Base-by-base conservation (phyloP, 2,888 invertebrate genomes). In the Diachrysia chrysitis region DNA sequence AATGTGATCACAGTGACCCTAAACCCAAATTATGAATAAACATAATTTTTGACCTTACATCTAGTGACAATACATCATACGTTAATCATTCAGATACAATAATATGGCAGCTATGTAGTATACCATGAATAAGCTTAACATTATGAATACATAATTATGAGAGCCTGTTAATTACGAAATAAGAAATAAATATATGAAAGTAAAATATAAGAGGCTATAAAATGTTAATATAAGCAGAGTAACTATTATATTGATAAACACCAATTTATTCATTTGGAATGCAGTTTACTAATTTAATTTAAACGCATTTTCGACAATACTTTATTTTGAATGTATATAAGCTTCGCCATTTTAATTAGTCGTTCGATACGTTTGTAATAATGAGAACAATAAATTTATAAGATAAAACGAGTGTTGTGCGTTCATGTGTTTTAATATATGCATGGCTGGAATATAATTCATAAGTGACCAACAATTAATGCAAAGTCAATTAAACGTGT, bases 1-100 rank as follows among this genome's bases (percentile, higher is more conserved):
- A 81, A 86, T 91, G 90, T 92, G 92, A 92, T 92, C 84, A 81
- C 79, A 78, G 92, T 93, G 93, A 92, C 92, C 92, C 92, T 92
- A 88, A 87, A 79, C 76, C 75, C 69, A 73, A 78, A 84, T 79
- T 79, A 70, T 71, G 64, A 73, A 64, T 75, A 81, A 59, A 66
- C 51, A 54, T 67, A 62, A 64, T 56, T 56, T 61, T 66, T 73
- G 69, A 76, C 54, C 23, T 64, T 62, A 66, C 42, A 61, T 69
- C 59, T 69, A 66, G 63, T 80, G 78, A 82, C 73, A 70, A 78
- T 75, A 82, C 70, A 69, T 56, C 55, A 61, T 69, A 61, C 66
- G 56, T 73, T 61, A 58, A 60, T 60, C 56, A 65, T 63, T 57
- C 59, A 63, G 23, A 70, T 68, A 58, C 1, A 37, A 37, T 71